Conservation (phyloP, 2,888 invertebrate genomes). For the Parnassius smintheus region DNA sequence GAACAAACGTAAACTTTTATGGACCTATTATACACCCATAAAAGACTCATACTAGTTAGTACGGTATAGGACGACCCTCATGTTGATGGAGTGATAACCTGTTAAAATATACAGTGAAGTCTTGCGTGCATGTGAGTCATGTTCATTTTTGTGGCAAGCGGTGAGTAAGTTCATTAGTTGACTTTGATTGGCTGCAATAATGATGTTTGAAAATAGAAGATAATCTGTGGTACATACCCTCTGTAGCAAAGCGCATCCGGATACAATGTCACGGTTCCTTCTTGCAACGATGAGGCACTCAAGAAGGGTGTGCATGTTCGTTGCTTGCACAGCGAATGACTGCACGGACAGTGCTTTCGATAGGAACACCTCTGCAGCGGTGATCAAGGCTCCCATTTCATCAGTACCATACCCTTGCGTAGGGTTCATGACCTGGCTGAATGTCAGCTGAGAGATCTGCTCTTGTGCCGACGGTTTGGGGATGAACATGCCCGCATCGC, state of each 20-base stretch:
- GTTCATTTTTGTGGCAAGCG: too few relatives aligned
- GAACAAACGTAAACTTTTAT: too few relatives aligned
- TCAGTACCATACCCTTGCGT: constrained; percentile 83
- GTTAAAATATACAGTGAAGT: too few relatives aligned
- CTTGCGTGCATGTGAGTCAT: too few relatives aligned
- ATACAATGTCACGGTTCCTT: constrained; percentile 88
- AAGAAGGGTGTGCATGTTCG: constrained; percentile 88
- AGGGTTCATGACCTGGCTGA: constrained; percentile 69
- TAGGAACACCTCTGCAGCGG: constrained; percentile 90
- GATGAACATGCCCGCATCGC: constrained; percentile 88
- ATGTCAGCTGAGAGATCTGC: constrained; percentile 69
- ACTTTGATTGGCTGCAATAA: too few relatives aligned
- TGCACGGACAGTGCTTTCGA: constrained; percentile 79
- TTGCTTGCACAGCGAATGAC: constrained; percentile 82
- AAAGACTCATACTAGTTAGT: too few relatives aligned
- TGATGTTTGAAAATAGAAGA: too few relatives aligned
- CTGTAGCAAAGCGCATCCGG: constrained; percentile 89
- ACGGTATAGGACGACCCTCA: too few relatives aligned
- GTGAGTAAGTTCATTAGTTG: too few relatives aligned
- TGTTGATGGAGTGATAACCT: too few relatives aligned
- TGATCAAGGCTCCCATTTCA: constrained; percentile 89
- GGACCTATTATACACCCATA: too few relatives aligned
- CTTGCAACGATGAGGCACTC: constrained; percentile 90
- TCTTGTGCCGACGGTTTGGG: constrained; percentile 84
- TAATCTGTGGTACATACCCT: constrained; percentile 78